Evolutionary conservation across 2,888 invertebrate species (phyloP).

Genomic region (Nomada flava): DNA sequence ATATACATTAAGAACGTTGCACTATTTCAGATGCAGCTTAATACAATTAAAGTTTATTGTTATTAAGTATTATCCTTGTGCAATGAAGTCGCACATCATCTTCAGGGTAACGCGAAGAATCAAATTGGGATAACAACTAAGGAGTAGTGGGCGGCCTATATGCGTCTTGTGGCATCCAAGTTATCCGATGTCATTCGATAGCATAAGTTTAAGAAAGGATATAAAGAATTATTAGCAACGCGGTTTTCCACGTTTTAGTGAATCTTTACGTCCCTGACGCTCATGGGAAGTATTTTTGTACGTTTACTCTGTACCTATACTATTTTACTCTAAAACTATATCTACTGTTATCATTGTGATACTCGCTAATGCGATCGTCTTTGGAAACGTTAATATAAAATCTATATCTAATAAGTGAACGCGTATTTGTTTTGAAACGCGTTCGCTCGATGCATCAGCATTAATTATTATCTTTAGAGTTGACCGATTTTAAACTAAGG

Average conservation of each 20-base stretch:
- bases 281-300: conserved; percentile 82
- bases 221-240: conserved; percentile 66
- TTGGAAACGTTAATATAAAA: conserved; percentile 71
- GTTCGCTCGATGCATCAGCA: conserved; percentile 54
- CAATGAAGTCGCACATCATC: conserved; percentile 70
- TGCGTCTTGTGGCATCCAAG: conserved; percentile 62
- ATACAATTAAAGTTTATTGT: conserved; percentile 50
- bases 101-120: conserved; percentile 62
- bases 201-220: conserved; percentile 65
- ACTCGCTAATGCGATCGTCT: conserved; percentile 77
- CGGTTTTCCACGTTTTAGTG: conserved; percentile 74
- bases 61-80: conserved; percentile 46
- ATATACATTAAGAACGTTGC: conserved; percentile 49
- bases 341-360: conserved; percentile 81
- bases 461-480: conserved; percentile 57
- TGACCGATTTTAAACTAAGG: conserved; percentile 52
- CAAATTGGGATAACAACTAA: conserved; percentile 68
- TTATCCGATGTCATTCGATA: conserved; percentile 58
- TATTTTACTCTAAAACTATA: conserved; percentile 75
- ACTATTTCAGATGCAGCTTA: conserved; percentile 37
- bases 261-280: conserved; percentile 74
- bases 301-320: conserved; percentile 79
- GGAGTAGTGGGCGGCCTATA: conserved; percentile 72
- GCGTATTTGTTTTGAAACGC: conserved; percentile 64
- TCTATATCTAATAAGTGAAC: conserved; percentile 65